Evolutionary conservation across 1,140 invertebrate genomes (phyloP), one percentile per base, ranked within the genome.

Genomic region (Lasioglossum baleicum): DNA sequence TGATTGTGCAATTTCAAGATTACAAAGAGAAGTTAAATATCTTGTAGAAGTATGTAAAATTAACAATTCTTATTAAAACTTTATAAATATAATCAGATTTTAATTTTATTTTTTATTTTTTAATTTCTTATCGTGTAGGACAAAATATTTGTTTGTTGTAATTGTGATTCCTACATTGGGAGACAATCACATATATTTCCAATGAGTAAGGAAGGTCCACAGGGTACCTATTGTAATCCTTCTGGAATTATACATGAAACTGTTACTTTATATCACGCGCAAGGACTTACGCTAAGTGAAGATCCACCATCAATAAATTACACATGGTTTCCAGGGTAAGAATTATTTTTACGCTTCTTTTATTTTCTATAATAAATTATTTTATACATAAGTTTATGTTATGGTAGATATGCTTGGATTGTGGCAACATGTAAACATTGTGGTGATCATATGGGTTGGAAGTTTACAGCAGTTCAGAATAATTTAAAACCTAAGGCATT

Each of bases 301-400:
- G 83, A 90, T 20, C 88, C 89, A 65, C 93, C 96, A 10, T 96
- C 96, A 2, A 95, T 94, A 22, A 94, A 96, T 84, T 96, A 95
- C 87, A 96, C 95, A 81, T 98, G 97, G 97, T 98, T 98, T 91
- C 97, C 97, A 44, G 97, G 96, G 95, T 97, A 94, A 93, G 88
- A 56, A 85, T 60, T 60, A 71, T 67, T 31, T 60, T 58, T 58
- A 58, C n/a, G 40, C 15, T 67, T 67, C 40, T 72, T 17, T 20
- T 35, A 58, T 13, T 42, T 7, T 69, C 35, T 35, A 22, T 44
- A 11, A n/a, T 35, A 0, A 5, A 44, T 7, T 11, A n/a, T n/a
- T n/a, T n/a, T n/a, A n/a, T n/a, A n/a, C n/a, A n/a, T n/a, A n/a
- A n/a, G n/a, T n/a, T n/a, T n/a, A n/a, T n/a, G n/a, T n/a, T n/a